phyloP scores from a whole-genome alignment of 1,140 invertebrate genomes.

The Sinonovacula constricta region DNA sequence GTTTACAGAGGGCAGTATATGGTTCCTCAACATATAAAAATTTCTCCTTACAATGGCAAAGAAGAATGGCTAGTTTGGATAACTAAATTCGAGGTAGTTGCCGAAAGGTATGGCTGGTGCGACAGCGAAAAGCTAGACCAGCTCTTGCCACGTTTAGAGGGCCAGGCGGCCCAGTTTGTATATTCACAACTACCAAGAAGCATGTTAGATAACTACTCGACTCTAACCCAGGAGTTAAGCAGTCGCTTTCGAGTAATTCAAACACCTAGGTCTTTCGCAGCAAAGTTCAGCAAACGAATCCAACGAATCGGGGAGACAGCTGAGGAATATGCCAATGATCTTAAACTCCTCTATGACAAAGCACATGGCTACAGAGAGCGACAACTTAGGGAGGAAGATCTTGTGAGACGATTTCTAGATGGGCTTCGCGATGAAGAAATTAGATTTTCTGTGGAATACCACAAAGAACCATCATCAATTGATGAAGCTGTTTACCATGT shows the following conservation, averaged over 20 bases:
- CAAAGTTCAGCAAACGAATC: constrained; percentile 15
- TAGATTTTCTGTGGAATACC: constrained; percentile 10
- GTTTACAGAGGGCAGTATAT: too few relatives aligned
- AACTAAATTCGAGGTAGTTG: constrained; percentile 17
- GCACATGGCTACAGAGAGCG: constrained; percentile 10
- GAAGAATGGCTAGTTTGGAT: constrained; percentile 16
- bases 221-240: constrained; percentile 1
- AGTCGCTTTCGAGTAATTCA: constrained; percentile 16
- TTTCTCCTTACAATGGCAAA: constrained; percentile 6
- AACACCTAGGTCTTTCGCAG: constrained; percentile 16
- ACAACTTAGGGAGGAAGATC: constrained; percentile 5
- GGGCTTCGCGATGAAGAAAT: constrained; percentile 14
- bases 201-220: background rate
- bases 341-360: constrained; percentile 32
- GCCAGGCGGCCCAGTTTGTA: constrained; percentile 22
- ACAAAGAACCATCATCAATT: constrained; percentile 5
- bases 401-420: too few relatives aligned
- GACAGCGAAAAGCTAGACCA: constrained; percentile 11
- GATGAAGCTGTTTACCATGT: constrained; percentile 19
- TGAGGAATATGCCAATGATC: constrained; percentile 22
- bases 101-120: background rate
- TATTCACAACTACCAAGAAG: constrained; percentile 9
- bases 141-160: constrained; percentile 8
- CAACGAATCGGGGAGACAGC: constrained; percentile 6
- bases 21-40: too few relatives aligned